Base-by-base conservation (phyloP, 2,888 invertebrate genomes). In the Maniola hyperantus region DNA sequence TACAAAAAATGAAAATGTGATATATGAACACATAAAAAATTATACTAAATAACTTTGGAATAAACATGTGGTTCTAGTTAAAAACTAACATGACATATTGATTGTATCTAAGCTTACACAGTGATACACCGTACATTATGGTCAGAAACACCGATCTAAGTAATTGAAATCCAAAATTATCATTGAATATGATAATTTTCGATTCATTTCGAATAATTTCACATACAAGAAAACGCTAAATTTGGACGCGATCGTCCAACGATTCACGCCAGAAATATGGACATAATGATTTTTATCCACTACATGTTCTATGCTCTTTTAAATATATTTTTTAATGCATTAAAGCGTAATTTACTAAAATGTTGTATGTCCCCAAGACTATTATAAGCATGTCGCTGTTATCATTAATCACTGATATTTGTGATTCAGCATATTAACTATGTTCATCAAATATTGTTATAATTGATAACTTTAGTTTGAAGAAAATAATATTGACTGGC, bases 171-270 rank as follows among this genome's bases (percentile, higher is more conserved):
- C 84, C 81, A 87, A 85, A 83, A 85, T 87, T 85, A 88, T 83
- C 84, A 77, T 70, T 68, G 63, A 33, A 69, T 13, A 66, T 74
- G 83, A 88, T 86, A 85, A 88, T 83, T 86, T 83, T 82, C 79
- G 82, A 83, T 79, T 72, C 53, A 67, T 74, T 71, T 76, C 71
- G 64, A 74, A 77, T 65, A 72, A 20, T 76, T 79, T 83, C 82
- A 84, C 86, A 86, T 79, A 87, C 81, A 84, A 66, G 57, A 76
- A 77, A 77, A 83, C 79, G 75, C 79, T 86, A 82, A 78, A 74
- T 75, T 72, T 88, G 91, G 91, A 91, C 92, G 83, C 91, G 91
- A 91, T 89, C 91, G 91, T 84, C 91, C 91, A 92, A 92, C 91
- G 91, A 91, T 70, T 65, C 39, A 57, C 60, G 60, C 39, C 20